These are phyloP conservation scores for Halcyon senegalensis DNA, from an alignment of 2,113 vertebrate genomes.

Conservation along the genomic window DNA sequence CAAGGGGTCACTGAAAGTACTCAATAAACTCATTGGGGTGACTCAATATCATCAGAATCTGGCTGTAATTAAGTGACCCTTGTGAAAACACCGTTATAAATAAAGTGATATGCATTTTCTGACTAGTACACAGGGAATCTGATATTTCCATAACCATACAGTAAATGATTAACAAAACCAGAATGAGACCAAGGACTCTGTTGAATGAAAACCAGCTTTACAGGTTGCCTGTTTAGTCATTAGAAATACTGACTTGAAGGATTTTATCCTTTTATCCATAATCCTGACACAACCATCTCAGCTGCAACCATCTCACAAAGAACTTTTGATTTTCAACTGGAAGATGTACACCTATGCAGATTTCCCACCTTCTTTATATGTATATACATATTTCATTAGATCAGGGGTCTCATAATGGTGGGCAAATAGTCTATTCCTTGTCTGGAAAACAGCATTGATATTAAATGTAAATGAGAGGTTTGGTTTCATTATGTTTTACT, in stretches of 20 bases:
- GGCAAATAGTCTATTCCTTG: conserved; percentile 14
- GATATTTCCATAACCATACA: background rate
- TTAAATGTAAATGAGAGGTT: conserved; percentile 37
- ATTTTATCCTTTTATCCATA: background rate
- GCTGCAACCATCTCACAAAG: background rate
- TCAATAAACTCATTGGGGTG: conserved; percentile 17
- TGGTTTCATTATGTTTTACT: conserved; percentile 10
- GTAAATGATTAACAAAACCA: background rate
- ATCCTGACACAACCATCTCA: background rate
- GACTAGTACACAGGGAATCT: background rate
- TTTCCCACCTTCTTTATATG: conserved; percentile 6
- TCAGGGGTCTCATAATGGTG: background rate
- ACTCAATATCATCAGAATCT: background rate
- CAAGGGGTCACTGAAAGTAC: background rate
- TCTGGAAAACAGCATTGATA: conserved; percentile 20
- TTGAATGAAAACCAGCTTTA: background rate
- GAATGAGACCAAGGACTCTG: background rate
- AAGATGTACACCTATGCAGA: background rate
- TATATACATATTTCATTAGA: conserved; percentile 19
- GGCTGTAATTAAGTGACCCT: background rate
- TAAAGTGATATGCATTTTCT: background rate
- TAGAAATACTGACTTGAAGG: background rate
- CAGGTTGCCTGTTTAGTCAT: background rate
- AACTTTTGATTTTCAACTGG: background rate
- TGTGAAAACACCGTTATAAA: background rate